These are phyloP conservation scores for Esox masquinongy DNA, from an alignment of 2,797 vertebrate species.

Conservation along the genomic window DNA sequence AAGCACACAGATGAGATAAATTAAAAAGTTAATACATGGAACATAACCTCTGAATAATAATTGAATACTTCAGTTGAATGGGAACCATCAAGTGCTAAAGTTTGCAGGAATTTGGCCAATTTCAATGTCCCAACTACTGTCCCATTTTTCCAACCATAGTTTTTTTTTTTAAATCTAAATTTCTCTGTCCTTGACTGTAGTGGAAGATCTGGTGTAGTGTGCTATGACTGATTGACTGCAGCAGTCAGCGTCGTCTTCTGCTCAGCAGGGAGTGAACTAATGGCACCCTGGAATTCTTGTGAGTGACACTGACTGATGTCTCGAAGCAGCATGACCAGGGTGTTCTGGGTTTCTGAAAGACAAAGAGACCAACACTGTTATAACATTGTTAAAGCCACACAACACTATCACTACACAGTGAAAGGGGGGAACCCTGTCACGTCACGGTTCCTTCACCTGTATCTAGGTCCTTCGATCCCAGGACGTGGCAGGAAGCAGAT, in stretches of 20 bases:
- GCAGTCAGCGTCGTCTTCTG: slow-evolving; percentile 68
- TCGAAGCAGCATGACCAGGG: slow-evolving; percentile 69
- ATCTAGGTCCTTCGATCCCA: slow-evolving; percentile 65
- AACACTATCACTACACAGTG: not conserved
- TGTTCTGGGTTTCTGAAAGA: slow-evolving; percentile 74
- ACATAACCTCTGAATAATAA: slow-evolving; percentile 24
- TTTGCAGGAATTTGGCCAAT: slow-evolving; percentile 18
- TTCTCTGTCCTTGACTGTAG: slow-evolving; percentile 19
- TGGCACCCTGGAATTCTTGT: slow-evolving; percentile 76
- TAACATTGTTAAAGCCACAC: not conserved
- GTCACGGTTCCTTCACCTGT: slow-evolving; percentile 55
- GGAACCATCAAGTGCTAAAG: slow-evolving; percentile 44
- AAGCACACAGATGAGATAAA: slow-evolving; percentile 53
- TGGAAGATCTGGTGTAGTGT: slow-evolving; percentile 9
- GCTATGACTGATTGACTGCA: slow-evolving; percentile 60
- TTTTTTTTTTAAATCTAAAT: slow-evolving; percentile 38
- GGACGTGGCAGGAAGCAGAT: slow-evolving; percentile 57
- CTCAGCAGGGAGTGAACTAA: slow-evolving; percentile 76
- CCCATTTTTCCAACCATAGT: slow-evolving; percentile 22
- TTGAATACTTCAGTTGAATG: slow-evolving; percentile 26
- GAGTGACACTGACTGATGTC: slow-evolving; percentile 73
- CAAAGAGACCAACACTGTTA: not conserved
- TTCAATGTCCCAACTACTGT: slow-evolving; percentile 24
- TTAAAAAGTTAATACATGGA: slow-evolving; percentile 31
- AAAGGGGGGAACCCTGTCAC: not conserved